Percentiles rank a stretch among this genome's conserved stretches.
Evolutionary conservation across 2,113 vertebrate species (phyloP).

Genomic region (Malurus elegans): DNA sequence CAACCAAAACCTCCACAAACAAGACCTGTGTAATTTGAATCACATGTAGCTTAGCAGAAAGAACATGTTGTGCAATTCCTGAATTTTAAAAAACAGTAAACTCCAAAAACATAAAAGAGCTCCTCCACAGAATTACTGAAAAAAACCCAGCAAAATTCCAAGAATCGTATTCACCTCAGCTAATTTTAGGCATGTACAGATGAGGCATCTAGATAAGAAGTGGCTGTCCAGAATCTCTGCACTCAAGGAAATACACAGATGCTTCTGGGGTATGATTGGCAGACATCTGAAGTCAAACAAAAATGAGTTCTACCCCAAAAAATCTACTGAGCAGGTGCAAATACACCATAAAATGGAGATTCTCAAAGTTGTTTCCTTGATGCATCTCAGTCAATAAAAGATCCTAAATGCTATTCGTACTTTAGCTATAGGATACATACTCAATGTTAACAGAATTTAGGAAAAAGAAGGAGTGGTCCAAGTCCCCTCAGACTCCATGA

Average conservation of each 20-base stretch:
- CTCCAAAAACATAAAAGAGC: not conserved
- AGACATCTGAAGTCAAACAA: not conserved
- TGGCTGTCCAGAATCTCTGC: not conserved
- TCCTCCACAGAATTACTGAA: not conserved
- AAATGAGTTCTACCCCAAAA: not conserved
- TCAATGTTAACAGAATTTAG: not conserved
- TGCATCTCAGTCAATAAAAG: not conserved
- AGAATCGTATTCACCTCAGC: not conserved
- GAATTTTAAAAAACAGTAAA: not conserved
- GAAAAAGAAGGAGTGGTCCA: not conserved
- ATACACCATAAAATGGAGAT: not conserved
- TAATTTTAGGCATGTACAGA: not conserved
- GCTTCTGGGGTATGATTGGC: not conserved
- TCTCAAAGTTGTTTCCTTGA: not conserved
- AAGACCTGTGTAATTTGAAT: not conserved
- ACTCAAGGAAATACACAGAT: not conserved
- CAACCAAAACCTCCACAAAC: not conserved
- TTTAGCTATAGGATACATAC: not conserved
- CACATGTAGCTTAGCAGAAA: not conserved
- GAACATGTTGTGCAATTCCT: not conserved
- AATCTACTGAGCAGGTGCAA: not conserved
- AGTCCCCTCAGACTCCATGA: not conserved
- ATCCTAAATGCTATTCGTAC: not conserved
- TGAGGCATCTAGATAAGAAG: not conserved
- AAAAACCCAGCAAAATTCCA: not conserved